Evolutionary conservation across 2,888 invertebrate genomes (phyloP).

Genomic region (Sarcophaga rosellei): DNA sequence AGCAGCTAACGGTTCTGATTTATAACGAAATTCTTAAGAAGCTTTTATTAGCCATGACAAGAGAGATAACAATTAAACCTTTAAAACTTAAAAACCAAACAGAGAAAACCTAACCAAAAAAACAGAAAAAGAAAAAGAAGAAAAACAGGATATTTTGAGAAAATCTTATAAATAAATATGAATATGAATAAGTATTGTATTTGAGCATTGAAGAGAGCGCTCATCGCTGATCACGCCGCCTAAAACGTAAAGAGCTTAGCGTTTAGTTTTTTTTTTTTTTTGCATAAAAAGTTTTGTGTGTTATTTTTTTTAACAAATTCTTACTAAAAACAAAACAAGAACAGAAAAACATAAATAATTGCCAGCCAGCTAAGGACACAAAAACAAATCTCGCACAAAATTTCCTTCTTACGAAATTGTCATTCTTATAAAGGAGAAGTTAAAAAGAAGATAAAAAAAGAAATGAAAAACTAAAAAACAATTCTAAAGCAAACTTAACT

Average conservation of each 20-base stretch:
- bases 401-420: conserved; percentile 32
- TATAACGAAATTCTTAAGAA: conserved; percentile 77
- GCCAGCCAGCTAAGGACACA: conserved; percentile 2
- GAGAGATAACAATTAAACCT: conserved; percentile 4
- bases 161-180: conserved; percentile 21
- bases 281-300: conserved; percentile 31
- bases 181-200: background rate
- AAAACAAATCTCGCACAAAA: conserved; percentile 59
- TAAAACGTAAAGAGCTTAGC: conserved; percentile 45
- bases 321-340: background rate
- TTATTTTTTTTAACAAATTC: background rate
- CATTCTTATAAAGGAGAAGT: conserved; percentile 8
- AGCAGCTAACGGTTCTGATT: conserved; percentile 81
- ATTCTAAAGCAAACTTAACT: background rate
- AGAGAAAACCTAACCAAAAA: background rate
- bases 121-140: background rate
- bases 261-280: conserved; percentile 18
- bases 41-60: conserved; percentile 72
- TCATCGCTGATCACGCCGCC: conserved; percentile 19
- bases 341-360: background rate
- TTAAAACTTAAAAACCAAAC: conserved; percentile 12
- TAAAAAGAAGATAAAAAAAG: conserved; percentile 1
- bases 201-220: conserved; percentile 6
- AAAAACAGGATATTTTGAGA: conserved; percentile 58
- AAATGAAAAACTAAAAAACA: conserved; percentile 24